phyloP scores from a whole-genome alignment of 2,113 vertebrate species.

The Triplophysa siluroides region DNA sequence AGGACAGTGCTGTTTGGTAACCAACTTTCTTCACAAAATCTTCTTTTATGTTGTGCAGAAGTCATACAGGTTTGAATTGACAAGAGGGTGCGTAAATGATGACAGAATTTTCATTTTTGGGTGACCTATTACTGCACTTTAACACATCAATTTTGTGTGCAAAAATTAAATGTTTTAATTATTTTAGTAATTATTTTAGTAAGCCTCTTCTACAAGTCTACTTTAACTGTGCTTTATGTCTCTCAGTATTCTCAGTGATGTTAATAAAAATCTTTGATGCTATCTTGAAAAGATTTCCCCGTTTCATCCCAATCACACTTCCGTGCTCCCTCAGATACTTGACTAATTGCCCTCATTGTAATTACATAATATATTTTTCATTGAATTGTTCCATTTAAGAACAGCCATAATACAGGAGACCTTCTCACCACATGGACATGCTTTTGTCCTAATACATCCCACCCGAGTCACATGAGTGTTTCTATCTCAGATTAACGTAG shows the following conservation, averaged over 20 bases:
- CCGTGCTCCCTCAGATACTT: neutral
- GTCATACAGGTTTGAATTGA: too few species aligned
- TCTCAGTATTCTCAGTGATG: neutral
- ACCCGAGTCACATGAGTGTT: slow-evolving; percentile 16
- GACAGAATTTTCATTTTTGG: too few species aligned
- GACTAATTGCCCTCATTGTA: neutral
- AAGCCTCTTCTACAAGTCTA: too few species aligned
- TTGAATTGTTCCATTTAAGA: slow-evolving; percentile 23
- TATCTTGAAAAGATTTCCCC: neutral
- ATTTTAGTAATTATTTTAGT: too few species aligned
- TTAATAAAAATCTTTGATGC: slow-evolving; percentile 1
- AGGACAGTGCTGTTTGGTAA: too few species aligned
- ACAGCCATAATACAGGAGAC: neutral
- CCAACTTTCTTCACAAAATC: too few species aligned
- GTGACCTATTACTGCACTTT: too few species aligned
- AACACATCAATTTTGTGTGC: too few species aligned
- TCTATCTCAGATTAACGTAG: slow-evolving; percentile 40
- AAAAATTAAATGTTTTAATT: too few species aligned
- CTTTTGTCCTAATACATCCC: neutral
- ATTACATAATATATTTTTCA: neutral
- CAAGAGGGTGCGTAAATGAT: too few species aligned
- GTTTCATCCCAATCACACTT: neutral
- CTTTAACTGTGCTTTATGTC: neutral
- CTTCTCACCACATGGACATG: neutral
- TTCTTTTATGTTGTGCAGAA: too few species aligned